A percentile compares a stretch with the other conserved stretches of the same genome.
Evolutionary conservation across 2,797 vertebrate genomes (phyloP).

Genomic region (Platalea minor): DNA sequence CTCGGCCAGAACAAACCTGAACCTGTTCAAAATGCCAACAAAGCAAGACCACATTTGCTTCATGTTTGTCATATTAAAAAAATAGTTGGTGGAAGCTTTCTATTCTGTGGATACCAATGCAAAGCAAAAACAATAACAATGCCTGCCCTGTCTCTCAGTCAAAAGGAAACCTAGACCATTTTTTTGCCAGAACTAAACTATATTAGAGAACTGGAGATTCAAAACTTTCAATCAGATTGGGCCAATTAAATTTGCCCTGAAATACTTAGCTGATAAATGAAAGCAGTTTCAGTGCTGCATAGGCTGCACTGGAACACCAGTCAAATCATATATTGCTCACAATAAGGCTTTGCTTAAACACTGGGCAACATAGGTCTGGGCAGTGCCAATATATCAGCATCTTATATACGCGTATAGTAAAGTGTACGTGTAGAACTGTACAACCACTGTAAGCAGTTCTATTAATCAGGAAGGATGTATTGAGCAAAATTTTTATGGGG

Average conservation of each 20-base stretch:
- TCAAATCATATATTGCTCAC: not conserved
- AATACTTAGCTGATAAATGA: not conserved
- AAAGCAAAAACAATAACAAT: not conserved
- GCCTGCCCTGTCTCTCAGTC: not conserved
- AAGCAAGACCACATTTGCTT: not conserved
- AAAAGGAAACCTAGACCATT: not conserved
- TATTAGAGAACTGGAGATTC: not conserved
- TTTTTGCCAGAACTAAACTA: not conserved
- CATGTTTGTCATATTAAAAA: not conserved
- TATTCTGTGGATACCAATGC: not conserved
- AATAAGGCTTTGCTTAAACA: not conserved
- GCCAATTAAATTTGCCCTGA: not conserved
- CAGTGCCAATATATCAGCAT: not conserved
- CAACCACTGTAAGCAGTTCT: not conserved
- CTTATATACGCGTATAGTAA: rapidly evolving
- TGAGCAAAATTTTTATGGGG: not conserved
- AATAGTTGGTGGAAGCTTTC: not conserved
- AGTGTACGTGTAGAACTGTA: not conserved
- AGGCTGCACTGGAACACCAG: not conserved
- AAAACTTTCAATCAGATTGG: not conserved
- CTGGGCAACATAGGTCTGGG: not conserved
- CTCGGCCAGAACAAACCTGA: not conserved
- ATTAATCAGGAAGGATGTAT: not conserved
- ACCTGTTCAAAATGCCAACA: not conserved
- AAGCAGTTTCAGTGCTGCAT: not conserved